Percentiles rank a stretch among this genome's conserved stretches.
These are phyloP conservation scores for Rhinogobius similis DNA, from an alignment of 2,113 vertebrate genomes.

Conservation along the genomic window DNA sequence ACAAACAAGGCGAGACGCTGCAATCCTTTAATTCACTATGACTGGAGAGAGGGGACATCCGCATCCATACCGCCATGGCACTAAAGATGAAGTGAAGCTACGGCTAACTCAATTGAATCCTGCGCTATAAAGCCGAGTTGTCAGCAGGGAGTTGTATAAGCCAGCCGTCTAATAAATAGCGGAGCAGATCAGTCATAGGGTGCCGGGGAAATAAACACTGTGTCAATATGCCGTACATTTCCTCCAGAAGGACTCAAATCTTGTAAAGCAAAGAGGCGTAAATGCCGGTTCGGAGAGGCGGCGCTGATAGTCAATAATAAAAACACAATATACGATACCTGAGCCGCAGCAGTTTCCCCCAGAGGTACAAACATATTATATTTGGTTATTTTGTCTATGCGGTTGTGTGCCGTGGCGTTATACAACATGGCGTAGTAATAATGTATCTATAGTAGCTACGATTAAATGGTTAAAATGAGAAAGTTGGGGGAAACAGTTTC, in stretches of 20 bases:
- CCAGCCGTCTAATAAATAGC: conserved; percentile 59
- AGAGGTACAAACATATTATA: background rate
- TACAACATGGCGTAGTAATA: background rate
- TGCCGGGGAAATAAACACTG: conserved; percentile 57
- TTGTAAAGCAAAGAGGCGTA: conserved; percentile 34
- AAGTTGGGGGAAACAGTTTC: background rate
- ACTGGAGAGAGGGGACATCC: conserved; percentile 42
- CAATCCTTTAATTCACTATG: conserved; percentile 54
- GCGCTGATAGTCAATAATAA: conserved; percentile 23
- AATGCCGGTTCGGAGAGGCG: conserved; percentile 30
- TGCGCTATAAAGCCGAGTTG: conserved; percentile 56
- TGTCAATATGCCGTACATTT: conserved; percentile 51
- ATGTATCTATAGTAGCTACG: background rate
- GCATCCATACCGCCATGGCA: conserved; percentile 38
- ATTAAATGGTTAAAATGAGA: background rate
- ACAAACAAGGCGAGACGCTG: conserved; percentile 60
- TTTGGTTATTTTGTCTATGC: background rate
- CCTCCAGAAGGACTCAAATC: conserved; percentile 36
- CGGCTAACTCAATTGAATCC: conserved; percentile 63
- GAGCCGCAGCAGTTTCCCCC: background rate
- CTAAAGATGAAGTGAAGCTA: conserved; percentile 54
- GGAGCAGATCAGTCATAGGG: conserved; percentile 59
- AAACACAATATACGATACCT: conserved; percentile 12
- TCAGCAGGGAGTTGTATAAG: conserved; percentile 55
- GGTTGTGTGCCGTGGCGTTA: background rate